Evolutionary conservation across 1,140 invertebrate species (phyloP).

Genomic region (Brevipalpus yothersi): DNA sequence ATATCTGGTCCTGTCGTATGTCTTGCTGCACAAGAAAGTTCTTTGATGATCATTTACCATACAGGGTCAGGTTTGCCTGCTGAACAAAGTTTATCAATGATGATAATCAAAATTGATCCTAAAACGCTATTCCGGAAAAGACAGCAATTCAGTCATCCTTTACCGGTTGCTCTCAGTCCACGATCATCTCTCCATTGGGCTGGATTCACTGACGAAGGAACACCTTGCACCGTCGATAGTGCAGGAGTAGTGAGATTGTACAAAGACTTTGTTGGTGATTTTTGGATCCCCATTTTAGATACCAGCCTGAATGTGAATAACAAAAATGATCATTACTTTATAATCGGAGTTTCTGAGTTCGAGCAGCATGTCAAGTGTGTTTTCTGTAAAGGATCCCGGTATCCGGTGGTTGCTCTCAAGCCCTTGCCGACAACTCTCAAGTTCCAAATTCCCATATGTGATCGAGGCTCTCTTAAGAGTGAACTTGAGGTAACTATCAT

Average conservation of each 20-base stretch:
- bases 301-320: constrained; percentile 22
- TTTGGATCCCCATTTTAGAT: constrained; percentile 9
- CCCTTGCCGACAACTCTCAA: constrained; percentile 43
- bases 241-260: constrained; percentile 26
- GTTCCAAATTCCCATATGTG: constrained; percentile 48
- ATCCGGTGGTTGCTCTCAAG: constrained; percentile 57
- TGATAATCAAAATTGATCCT: not conserved
- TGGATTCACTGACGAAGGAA: constrained; percentile 48
- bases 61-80: constrained; percentile 24
- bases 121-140: constrained; percentile 6
- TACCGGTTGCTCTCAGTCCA: constrained; percentile 37
- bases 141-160: constrained; percentile 11
- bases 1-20: constrained; percentile 42
- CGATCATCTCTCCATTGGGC: constrained; percentile 45
- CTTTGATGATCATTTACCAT: constrained; percentile 53
- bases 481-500: constrained; percentile 40
- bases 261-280: constrained; percentile 4
- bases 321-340: constrained; percentile 51
- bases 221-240: constrained; percentile 31
- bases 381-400: constrained; percentile 58
- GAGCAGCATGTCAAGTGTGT: constrained; percentile 47
- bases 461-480: constrained; percentile 49
- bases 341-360: constrained; percentile 47
- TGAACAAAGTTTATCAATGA: constrained; percentile 1
- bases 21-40: constrained; percentile 36